These are phyloP conservation scores for Nemopilema nomurai DNA, from an alignment of 30 jellyfish, hydroid and myxozoan species.

Conservation along the genomic window DNA sequence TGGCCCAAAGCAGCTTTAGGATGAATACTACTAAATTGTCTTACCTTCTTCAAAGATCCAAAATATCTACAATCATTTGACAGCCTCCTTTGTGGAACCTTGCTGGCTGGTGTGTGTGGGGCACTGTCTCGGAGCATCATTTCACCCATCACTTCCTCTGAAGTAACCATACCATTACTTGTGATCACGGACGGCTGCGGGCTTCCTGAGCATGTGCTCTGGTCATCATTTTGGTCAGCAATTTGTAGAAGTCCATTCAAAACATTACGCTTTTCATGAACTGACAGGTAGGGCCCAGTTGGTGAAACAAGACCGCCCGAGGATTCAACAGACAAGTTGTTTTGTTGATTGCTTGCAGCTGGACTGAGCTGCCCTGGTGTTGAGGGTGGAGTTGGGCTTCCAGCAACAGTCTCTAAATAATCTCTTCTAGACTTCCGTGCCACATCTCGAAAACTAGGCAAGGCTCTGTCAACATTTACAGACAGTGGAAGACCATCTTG, in stretches of 20 bases:
- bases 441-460: constrained; percentile 35
- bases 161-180: constrained; percentile 57
- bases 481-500: constrained; percentile 59
- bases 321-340: constrained; percentile 18
- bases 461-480: constrained; percentile 29
- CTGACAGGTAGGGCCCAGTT: constrained; percentile 3
- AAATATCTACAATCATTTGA: constrained; percentile 46
- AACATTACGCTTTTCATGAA: constrained; percentile 27
- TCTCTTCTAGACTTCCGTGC: constrained; percentile 46
- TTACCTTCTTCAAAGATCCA: constrained; percentile 82
- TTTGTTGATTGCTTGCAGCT: constrained; percentile 20
- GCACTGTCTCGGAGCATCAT: constrained; percentile 38
- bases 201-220: constrained; percentile 37
- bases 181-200: constrained; percentile 42
- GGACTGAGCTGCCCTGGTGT: constrained; percentile 88
- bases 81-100: constrained; percentile 19
- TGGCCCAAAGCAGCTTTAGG: too few species aligned
- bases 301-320: neutral
- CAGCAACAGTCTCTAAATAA: constrained; percentile 43
- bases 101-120: constrained; percentile 54
- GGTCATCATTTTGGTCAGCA: constrained; percentile 57
- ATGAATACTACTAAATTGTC: neutral
- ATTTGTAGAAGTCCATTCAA: constrained; percentile 67
- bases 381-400: constrained; percentile 86
- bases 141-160: constrained; percentile 76